Evolutionary conservation across 2,797 vertebrate genomes (phyloP).

Genomic region (Macropodus opercularis): DNA sequence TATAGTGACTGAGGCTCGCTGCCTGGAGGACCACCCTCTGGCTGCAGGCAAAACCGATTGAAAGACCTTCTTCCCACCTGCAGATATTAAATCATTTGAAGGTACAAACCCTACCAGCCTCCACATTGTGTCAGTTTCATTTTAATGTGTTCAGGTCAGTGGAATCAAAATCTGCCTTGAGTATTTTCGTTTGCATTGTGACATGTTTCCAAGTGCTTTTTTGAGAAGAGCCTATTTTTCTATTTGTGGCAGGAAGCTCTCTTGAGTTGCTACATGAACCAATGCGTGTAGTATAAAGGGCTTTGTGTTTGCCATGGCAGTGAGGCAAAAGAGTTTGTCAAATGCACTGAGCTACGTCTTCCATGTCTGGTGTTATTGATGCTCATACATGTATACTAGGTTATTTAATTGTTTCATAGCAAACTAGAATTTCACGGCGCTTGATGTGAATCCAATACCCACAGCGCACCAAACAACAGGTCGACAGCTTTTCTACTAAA

Average conservation of each 20-base stretch:
- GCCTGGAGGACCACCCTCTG: slow-evolving; percentile 40
- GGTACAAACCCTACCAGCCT: slow-evolving; percentile 43
- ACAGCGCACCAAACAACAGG: slow-evolving; percentile 46
- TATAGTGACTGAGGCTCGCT: slow-evolving; percentile 23
- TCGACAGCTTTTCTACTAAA: slow-evolving; percentile 77
- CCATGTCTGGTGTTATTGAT: slow-evolving; percentile 38
- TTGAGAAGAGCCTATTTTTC: slow-evolving; percentile 40
- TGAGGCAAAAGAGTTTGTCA: slow-evolving; percentile 46
- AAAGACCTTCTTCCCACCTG: background rate
- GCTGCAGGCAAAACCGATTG: slow-evolving; percentile 25
- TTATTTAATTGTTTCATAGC: slow-evolving; percentile 65
- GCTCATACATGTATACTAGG: slow-evolving; percentile 38
- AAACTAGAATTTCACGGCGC: slow-evolving; percentile 46
- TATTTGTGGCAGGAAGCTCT: slow-evolving; percentile 33
- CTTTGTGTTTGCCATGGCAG: slow-evolving; percentile 37
- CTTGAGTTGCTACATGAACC: slow-evolving; percentile 27
- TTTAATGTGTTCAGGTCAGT: slow-evolving; percentile 24
- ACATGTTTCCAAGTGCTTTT: slow-evolving; percentile 58
- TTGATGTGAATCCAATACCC: slow-evolving; percentile 53
- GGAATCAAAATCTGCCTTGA: slow-evolving; percentile 45
- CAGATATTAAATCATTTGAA: slow-evolving; percentile 17
- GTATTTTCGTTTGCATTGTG: slow-evolving; percentile 42
- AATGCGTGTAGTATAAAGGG: slow-evolving; percentile 49
- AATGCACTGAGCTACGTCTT: slow-evolving; percentile 74
- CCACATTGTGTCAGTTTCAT: slow-evolving; percentile 26